Conservation (phyloP, 2,113 vertebrate genomes). For the Apaloderma vittatum region DNA sequence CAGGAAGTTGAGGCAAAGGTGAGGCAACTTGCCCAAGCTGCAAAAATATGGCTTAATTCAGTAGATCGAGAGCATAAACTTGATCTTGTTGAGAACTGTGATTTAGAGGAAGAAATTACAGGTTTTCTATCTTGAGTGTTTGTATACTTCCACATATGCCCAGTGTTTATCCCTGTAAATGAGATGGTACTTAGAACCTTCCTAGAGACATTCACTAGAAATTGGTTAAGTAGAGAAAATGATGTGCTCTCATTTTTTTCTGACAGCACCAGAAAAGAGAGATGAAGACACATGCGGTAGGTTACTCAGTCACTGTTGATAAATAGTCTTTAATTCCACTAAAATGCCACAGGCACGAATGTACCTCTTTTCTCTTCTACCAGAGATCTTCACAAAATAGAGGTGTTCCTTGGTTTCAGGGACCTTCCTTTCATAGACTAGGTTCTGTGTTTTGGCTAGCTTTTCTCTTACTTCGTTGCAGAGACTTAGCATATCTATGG, state of each 20-base stretch:
- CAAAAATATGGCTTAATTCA: not conserved
- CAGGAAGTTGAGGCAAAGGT: not conserved
- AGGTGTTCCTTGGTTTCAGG: not conserved
- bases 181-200: not conserved
- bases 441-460: not conserved
- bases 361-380: not conserved
- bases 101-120: not conserved
- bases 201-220: constrained; percentile 24
- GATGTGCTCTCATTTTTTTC: constrained; percentile 67
- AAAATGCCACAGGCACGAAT: not conserved
- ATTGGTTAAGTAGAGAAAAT: constrained; percentile 51
- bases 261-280: constrained; percentile 71
- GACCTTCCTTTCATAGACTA: not conserved
- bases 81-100: not conserved
- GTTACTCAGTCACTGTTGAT: constrained; percentile 28
- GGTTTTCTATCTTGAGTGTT: not conserved
- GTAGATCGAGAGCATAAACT: not conserved
- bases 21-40: not conserved
- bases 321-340: constrained; percentile 28
- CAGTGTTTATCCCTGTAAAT: not conserved
- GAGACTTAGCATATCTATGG: not conserved
- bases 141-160: not conserved
- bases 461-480: not conserved
- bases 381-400: not conserved
- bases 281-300: constrained; percentile 61